phyloP scores from a whole-genome alignment of 2,888 invertebrate species.

The Andrena haemorrhoa region DNA sequence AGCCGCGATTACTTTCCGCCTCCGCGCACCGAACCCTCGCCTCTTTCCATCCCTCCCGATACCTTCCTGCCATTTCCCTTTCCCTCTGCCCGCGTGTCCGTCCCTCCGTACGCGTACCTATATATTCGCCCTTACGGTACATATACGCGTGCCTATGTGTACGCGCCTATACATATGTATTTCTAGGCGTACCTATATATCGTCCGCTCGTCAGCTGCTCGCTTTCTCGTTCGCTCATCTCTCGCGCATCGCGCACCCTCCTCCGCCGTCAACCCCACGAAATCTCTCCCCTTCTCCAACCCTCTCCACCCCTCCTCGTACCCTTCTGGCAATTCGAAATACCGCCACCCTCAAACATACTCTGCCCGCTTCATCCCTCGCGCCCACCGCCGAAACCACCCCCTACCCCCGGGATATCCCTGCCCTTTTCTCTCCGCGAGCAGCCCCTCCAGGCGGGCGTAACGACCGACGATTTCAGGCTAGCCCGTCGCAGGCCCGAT shows the following conservation, averaged over 20 bases:
- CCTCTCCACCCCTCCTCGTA: conserved; percentile 20
- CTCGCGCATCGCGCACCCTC: conserved; percentile 59
- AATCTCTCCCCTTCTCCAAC: conserved; percentile 49
- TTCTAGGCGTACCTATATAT: conserved; percentile 46
- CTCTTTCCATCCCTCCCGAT: conserved; percentile 78
- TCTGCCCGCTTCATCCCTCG: conserved; percentile 52
- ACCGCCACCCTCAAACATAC: conserved; percentile 67
- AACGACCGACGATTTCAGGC: conserved; percentile 65
- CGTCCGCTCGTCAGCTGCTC: conserved; percentile 81
- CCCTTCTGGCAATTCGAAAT: conserved; percentile 66
- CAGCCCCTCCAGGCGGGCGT: conserved; percentile 45
- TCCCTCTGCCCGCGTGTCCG: conserved; percentile 66
- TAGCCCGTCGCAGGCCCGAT: conserved; percentile 59
- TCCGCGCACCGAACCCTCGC: conserved; percentile 86
- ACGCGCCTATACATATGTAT: conserved; percentile 14
- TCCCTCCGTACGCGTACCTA: conserved; percentile 66
- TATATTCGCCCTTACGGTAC: conserved; percentile 58
- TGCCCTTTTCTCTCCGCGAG: conserved; percentile 59
- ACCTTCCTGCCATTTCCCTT: conserved; percentile 79
- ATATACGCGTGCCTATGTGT: conserved; percentile 8
- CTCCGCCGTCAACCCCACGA: conserved; percentile 62
- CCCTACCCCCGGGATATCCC: conserved; percentile 38
- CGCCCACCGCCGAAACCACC: conserved; percentile 10
- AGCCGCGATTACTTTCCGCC: conserved; percentile 87
- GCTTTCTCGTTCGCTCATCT: conserved; percentile 82